Conservation (phyloP, 2,888 invertebrate species). For the Phrixothrix hirtus region DNA sequence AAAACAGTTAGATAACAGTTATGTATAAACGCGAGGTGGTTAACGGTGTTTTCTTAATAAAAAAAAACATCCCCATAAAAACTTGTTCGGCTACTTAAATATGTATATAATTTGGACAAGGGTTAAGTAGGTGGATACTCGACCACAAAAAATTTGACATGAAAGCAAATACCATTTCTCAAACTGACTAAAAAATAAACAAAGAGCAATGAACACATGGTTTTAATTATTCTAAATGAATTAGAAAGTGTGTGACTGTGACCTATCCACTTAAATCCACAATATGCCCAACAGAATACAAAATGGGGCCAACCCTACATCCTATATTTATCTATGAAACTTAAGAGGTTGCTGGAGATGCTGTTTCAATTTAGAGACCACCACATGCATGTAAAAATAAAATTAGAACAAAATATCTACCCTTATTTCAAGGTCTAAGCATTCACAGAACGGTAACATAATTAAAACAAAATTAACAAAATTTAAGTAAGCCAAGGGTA, state of each 20-base stretch:
- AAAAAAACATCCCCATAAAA: not conserved
- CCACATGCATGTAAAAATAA: too few relatives aligned
- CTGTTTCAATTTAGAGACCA: not conserved
- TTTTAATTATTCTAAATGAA: slow-evolving; percentile 16
- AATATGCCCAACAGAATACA: slow-evolving; percentile 5
- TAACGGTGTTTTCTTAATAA: slow-evolving; percentile 10
- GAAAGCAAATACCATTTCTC: not conserved
- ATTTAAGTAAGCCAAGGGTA: too few relatives aligned
- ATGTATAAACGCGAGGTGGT: not conserved
- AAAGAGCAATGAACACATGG: slow-evolving; percentile 12
- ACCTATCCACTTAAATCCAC: slow-evolving; percentile 25
- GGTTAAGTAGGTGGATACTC: too few relatives aligned
- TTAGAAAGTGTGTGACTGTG: slow-evolving; percentile 20
- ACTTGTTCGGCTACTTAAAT: not conserved
- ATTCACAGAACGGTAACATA: too few relatives aligned
- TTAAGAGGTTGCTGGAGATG: not conserved
- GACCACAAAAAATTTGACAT: slow-evolving; percentile 4
- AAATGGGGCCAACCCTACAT: slow-evolving; percentile 15
- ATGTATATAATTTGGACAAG: not conserved
- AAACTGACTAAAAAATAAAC: not conserved
- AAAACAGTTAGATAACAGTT: slow-evolving; percentile 11
- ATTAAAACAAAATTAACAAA: too few relatives aligned
- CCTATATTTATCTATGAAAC: slow-evolving; percentile 9
- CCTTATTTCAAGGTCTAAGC: too few relatives aligned
- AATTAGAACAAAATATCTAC: too few relatives aligned